Conservation (phyloP, 2,888 invertebrate genomes). For the Coelinius sp. region DNA sequence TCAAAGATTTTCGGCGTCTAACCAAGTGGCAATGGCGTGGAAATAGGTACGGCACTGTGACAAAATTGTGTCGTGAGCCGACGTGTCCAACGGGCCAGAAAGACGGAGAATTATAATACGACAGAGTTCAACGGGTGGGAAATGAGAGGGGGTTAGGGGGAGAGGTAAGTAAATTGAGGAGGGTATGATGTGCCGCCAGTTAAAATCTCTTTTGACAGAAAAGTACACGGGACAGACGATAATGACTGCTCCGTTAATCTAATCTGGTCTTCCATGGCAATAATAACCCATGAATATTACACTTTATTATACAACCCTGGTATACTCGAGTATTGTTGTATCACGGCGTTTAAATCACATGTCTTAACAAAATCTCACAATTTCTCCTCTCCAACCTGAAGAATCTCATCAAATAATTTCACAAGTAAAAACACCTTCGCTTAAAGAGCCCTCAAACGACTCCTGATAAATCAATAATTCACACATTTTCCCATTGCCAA, state of each 20-base stretch:
- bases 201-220: conserved; percentile 38
- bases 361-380: not conserved
- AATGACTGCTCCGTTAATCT: conserved; percentile 57
- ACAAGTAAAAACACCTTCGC: not conserved
- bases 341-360: not conserved
- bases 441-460: not conserved
- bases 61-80: conserved; percentile 28
- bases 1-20: not conserved
- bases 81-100: conserved; percentile 40
- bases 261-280: conserved; percentile 52
- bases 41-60: conserved; percentile 27
- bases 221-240: conserved; percentile 49
- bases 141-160: not conserved
- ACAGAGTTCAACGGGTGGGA: conserved; percentile 27
- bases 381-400: not conserved
- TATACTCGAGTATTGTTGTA: not conserved
- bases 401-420: not conserved
- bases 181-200: conserved; percentile 9
- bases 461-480: conserved; percentile 5
- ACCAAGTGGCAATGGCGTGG: conserved; percentile 33
- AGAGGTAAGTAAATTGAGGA: conserved; percentile 31
- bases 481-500: not conserved
- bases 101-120: conserved; percentile 25
- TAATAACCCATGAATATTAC: conserved; percentile 58
- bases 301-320: conserved; percentile 41